Evolutionary conservation across 1,140 invertebrate species (phyloP), one percentile per base, ranked within the genome.

Genomic region (Papilio xuthus): DNA sequence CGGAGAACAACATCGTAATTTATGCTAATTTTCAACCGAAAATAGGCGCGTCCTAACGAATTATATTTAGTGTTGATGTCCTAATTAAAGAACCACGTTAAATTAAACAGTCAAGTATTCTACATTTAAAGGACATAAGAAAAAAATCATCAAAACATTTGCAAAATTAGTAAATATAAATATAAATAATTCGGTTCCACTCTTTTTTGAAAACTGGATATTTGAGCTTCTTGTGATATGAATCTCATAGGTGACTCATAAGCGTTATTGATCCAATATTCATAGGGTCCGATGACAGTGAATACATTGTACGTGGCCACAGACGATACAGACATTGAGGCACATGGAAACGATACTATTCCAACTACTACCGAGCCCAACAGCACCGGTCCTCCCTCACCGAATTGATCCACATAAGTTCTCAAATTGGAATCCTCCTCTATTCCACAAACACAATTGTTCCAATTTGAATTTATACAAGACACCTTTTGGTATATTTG

Each of bases 371-470:
- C 77, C 4, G 80, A 32, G 1, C 81, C 82, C n/a, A 84, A 77
- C n/a, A 90, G 77, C n/a, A 91, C 84, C 0, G 89, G 88, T 0
- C 81, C 87, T 37, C 89, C 91, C 76, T 85, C 86, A 7, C 88
- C 88, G 78, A 92, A 90, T 28, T 84, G 71, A n/a, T 79, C 63
- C 10, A 81, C 81, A 74, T 87, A 84, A 4, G 82, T 86, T 67
- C 67, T 80, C n/a, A 47, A 69, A 7, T 77, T 56, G 28, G 74
- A 56, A 10, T 79, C 76, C 26, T 85, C 81, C 82, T 92, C 88
- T 37, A 85, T 82, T 60, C 89, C 90, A 81, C 90, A 92, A 70
- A 91, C 78, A 71, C 89, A 91, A 72, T 91, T 90, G 76, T 89
- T 87, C 89, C 89, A 92, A 75, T 85, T 89, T 4, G 88, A 86